Evolutionary conservation across 2,888 invertebrate genomes (phyloP), one percentile per base, ranked within the genome.

Genomic region (Dusona sp.): DNA sequence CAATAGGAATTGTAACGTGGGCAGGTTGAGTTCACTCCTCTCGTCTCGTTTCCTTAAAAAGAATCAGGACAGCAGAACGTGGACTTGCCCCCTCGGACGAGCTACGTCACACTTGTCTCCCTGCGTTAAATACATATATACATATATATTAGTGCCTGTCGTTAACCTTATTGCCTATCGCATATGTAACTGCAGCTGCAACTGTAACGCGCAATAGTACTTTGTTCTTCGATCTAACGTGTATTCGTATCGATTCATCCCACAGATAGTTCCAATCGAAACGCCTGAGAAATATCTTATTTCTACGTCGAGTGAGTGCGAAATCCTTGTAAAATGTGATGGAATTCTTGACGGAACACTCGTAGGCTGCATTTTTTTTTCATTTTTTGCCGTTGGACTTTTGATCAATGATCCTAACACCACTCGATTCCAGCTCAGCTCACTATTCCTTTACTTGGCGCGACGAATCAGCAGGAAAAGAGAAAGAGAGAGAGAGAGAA

Each of bases 41-140:
- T 77, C 77, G 86, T 84, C 80, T 81, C 36, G 79, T 87, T 87
- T 82, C 89, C 89, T 86, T 89, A 88, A 86, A 88, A 89, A 88
- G 89, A 84, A 83, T 67, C 79, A 78, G 79, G 80, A 74, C 54
- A 65, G 61, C 79, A 61, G 74, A 77, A 67, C 84, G 65, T 87
- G 64, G 87, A 81, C 83, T 83, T 82, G 85, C 64, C 83, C 67
- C 83, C 64, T 79, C 79, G 75, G 70, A 65, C 82, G 29, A 79
- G 79, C 81, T 80, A 87, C 88, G 85, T 88, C 85, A 87, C 83
- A 84, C 81, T 78, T 83, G 68, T 86, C 83, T 80, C 29, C 29
- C 61, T 65, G n/a, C 78, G 1, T 38, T 54, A 67, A 25, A 48
- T 42, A 67, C 38, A 61, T 61, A 29, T 29, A 64, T 57, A 57